Conservation (phyloP, 2,888 invertebrate species). For the Sphaerophoria rueppellii region DNA sequence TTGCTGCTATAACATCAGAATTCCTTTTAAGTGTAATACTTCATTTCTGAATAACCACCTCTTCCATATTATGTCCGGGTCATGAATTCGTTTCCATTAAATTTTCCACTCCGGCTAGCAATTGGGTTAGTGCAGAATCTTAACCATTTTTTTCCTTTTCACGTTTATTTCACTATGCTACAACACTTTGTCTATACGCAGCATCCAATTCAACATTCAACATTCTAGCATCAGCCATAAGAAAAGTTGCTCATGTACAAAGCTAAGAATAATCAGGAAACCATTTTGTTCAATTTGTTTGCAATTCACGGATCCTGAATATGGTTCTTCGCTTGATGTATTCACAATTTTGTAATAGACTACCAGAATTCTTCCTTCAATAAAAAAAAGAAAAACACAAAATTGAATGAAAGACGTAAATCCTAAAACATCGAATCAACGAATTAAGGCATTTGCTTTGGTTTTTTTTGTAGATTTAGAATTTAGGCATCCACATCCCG, state of each 20-base stretch:
- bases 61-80: conserved; percentile 67
- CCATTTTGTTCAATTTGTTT: conserved; percentile 68
- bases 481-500: conserved; percentile 1
- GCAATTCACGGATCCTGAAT: conserved; percentile 62
- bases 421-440: conserved; percentile 30
- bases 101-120: conserved; percentile 69
- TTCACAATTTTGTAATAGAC: conserved; percentile 39
- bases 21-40: conserved; percentile 64
- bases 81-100: conserved; percentile 70
- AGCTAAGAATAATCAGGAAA: conserved; percentile 64
- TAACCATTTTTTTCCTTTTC: conserved; percentile 44
- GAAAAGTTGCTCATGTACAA: conserved; percentile 62
- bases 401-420: background rate
- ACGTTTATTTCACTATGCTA: conserved; percentile 16
- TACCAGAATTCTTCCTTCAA: background rate
- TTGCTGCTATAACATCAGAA: conserved; percentile 17
- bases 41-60: conserved; percentile 69
- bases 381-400: background rate
- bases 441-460: conserved; percentile 12
- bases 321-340: conserved; percentile 38
- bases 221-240: conserved; percentile 4
- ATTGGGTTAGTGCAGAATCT: conserved; percentile 69
- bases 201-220: too few species aligned
- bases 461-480: background rate
- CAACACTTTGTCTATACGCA: background rate